phyloP scores from a whole-genome alignment of 92 coral and sea anemone genomes.

The Epizoanthus rinbou region DNA sequence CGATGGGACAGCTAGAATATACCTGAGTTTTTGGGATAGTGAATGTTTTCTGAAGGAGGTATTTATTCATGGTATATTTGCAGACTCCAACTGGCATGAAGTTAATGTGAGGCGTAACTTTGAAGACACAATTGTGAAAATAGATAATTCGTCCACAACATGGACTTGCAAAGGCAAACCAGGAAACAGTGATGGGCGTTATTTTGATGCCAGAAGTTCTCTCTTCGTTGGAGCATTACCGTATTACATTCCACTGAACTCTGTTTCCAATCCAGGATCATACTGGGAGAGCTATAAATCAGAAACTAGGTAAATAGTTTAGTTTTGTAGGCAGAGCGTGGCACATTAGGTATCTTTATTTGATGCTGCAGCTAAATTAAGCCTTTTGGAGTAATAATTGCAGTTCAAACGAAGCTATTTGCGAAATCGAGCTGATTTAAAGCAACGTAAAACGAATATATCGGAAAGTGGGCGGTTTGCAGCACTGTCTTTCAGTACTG shows the following conservation, averaged over 20 bases:
- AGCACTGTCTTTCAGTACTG: slow-evolving; percentile 12
- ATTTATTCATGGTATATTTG: slow-evolving; percentile 68
- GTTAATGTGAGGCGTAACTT: slow-evolving; percentile 52
- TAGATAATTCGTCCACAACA: slow-evolving; percentile 52
- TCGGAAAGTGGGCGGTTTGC: slow-evolving; percentile 33
- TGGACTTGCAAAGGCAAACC: slow-evolving; percentile 5
- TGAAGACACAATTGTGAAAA: slow-evolving; percentile 44
- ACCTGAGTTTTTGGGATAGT: slow-evolving; percentile 52
- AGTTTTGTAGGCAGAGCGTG: background rate
- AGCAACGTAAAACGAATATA: background rate
- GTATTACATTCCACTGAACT: slow-evolving; percentile 14
- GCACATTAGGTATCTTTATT: background rate
- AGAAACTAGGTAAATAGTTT: slow-evolving; percentile 17
- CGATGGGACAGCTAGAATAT: slow-evolving; percentile 61
- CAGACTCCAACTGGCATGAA: slow-evolving; percentile 81
- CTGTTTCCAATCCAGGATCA: slow-evolving; percentile 63
- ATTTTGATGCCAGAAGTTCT: slow-evolving; percentile 38
- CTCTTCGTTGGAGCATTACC: slow-evolving; percentile 73
- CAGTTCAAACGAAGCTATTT: background rate
- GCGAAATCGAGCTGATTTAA: too few relatives aligned
- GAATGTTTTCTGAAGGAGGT: slow-evolving; percentile 52
- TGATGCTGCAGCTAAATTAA: slow-evolving; percentile 24
- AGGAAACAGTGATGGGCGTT: slow-evolving; percentile 28
- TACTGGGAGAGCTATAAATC: slow-evolving; percentile 35
- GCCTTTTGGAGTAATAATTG: background rate